Evolutionary conservation across 1,140 invertebrate genomes (phyloP).

Genomic region (Bilobella aurantiaca): DNA sequence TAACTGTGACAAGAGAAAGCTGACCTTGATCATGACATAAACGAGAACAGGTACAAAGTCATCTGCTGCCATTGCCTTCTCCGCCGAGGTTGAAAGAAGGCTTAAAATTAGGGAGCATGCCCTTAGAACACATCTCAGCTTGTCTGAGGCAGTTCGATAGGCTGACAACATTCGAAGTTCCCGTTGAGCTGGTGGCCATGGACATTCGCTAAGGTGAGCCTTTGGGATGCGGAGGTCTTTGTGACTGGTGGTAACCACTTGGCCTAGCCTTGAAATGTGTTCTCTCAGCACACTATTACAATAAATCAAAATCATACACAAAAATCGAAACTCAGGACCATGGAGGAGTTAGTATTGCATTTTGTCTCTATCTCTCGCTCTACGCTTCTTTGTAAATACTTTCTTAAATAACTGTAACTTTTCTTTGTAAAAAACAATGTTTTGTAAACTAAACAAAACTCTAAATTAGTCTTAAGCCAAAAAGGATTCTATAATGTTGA

Average conservation of each 20-base stretch:
- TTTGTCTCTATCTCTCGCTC: too few relatives aligned
- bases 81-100: constrained; percentile 62
- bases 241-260: constrained; percentile 67
- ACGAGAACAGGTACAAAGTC: constrained; percentile 94
- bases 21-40: constrained; percentile 88
- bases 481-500: too few relatives aligned
- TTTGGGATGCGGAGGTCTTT: constrained; percentile 54
- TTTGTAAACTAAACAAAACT: too few relatives aligned
- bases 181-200: constrained; percentile 93
- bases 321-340: too few relatives aligned
- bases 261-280: constrained; percentile 74
- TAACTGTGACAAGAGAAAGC: constrained; percentile 8
- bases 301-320: constrained; percentile 30
- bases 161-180: constrained; percentile 84
- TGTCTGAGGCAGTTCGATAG: constrained; percentile 88
- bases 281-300: constrained; percentile 69
- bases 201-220: constrained; percentile 56
- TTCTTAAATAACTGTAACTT: too few relatives aligned
- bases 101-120: constrained; percentile 90
- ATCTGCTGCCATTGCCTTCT: constrained; percentile 83
- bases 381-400: too few relatives aligned
- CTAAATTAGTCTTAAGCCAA: too few relatives aligned
- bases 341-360: too few relatives aligned
- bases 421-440: too few relatives aligned
- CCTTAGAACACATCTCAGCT: constrained; percentile 74